Evolutionary conservation across 1,140 invertebrate species (phyloP).

Genomic region (Scaptodrosophila lebanonensis): DNA sequence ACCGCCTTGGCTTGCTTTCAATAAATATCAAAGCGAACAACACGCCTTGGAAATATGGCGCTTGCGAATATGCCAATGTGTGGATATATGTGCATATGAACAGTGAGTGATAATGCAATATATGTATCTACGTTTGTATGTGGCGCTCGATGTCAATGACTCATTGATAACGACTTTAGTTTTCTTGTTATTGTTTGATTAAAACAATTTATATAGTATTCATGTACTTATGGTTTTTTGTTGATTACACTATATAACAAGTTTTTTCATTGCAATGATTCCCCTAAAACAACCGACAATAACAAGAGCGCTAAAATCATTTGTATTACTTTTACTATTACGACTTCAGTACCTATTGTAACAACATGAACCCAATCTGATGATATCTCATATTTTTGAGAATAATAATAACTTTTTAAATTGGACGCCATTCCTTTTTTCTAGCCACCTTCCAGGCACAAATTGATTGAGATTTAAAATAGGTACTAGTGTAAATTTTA

Average conservation of each 20-base stretch:
- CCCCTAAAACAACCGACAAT: no score
- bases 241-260: conserved; percentile 31
- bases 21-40: conserved; percentile 3
- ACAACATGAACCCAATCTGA: no score
- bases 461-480: no score
- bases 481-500: no score
- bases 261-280: no score
- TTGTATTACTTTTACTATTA: no score
- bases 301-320: no score
- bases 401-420: no score
- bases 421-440: no score
- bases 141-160: conserved; percentile 50
- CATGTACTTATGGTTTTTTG: background rate
- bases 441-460: no score
- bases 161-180: conserved; percentile 45
- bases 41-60: background rate
- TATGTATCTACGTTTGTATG: conserved; percentile 50
- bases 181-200: conserved; percentile 36
- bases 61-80: background rate
- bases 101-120: conserved; percentile 12
- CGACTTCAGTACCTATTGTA: no score
- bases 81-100: background rate
- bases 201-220: conserved; percentile 7
- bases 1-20: conserved; percentile 10
- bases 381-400: no score